Evolutionary conservation across 2,888 invertebrate genomes (phyloP).

Genomic region (Polyommatus icarus): DNA sequence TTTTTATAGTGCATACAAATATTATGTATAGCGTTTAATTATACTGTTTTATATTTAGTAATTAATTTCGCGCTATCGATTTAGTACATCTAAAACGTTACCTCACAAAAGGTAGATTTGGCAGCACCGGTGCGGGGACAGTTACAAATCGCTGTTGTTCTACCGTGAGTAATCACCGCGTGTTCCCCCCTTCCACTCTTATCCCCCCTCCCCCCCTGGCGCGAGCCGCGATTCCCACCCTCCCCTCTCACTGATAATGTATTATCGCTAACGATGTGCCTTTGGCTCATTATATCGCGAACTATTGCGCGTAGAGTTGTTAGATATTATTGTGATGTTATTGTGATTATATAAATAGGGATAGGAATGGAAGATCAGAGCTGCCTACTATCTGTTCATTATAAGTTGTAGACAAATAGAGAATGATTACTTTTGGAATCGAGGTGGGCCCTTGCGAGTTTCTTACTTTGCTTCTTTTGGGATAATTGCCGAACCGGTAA

Average conservation of each 20-base stretch:
- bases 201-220: neutral
- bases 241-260: neutral
- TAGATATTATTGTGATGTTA: neutral
- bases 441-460: no score
- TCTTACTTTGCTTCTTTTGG: no score
- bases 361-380: neutral
- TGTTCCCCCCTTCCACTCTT: neutral
- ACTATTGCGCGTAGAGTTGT: neutral
- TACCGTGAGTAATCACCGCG: conserved; percentile 17
- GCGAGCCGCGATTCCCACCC: neutral
- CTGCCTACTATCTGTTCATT: neutral
- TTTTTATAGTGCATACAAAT: no score
- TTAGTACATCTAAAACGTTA: neutral
- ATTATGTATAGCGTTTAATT: neutral
- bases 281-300: conserved; percentile 16
- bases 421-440: no score
- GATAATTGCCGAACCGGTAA: no score
- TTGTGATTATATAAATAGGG: neutral
- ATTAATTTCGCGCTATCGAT: neutral
- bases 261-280: conserved; percentile 7
- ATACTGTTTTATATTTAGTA: neutral
- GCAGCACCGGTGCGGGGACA: conserved; percentile 13
- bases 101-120: conserved; percentile 9
- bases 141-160: conserved; percentile 25
- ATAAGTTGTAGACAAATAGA: neutral